These are phyloP conservation scores for Polylopha cassiicola DNA, from an alignment of 2,888 invertebrate species.

Conservation along the genomic window DNA sequence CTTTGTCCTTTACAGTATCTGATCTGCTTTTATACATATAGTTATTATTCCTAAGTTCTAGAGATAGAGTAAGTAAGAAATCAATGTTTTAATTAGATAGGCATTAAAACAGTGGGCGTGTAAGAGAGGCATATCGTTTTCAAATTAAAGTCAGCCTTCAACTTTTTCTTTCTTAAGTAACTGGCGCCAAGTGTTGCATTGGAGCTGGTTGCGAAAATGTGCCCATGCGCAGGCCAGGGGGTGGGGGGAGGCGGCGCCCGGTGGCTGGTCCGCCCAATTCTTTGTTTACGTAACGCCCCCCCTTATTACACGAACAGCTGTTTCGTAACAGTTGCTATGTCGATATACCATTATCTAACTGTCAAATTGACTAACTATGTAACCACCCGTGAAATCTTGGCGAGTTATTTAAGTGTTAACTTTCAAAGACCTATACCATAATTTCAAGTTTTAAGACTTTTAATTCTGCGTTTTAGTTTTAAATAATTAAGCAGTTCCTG, in stretches of 20 bases:
- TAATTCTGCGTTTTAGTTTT: no score
- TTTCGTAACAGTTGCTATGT: conserved; percentile 37
- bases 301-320: conserved; percentile 57
- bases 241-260: conserved; percentile 51
- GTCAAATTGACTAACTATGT: conserved; percentile 14
- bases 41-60: no score
- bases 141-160: conserved; percentile 1
- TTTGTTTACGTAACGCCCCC: conserved; percentile 74
- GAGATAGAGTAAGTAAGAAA: no score
- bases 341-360: conserved; percentile 5
- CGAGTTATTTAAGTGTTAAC: no score
- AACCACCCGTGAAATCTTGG: no score
- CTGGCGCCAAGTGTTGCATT: conserved; percentile 15
- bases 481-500: no score
- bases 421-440: no score
- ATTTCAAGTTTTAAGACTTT: no score
- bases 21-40: no score
- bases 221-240: conserved; percentile 57
- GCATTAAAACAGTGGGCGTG: not conserved
- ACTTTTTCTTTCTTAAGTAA: conserved; percentile 17
- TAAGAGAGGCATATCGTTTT: conserved; percentile 6
- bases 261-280: conserved; percentile 70
- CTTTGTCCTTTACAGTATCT: no score
- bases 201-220: conserved; percentile 54
- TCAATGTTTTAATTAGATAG: no score